phyloP scores from a whole-genome alignment of 1,140 invertebrate genomes.

The Hylaeus anthracinus region DNA sequence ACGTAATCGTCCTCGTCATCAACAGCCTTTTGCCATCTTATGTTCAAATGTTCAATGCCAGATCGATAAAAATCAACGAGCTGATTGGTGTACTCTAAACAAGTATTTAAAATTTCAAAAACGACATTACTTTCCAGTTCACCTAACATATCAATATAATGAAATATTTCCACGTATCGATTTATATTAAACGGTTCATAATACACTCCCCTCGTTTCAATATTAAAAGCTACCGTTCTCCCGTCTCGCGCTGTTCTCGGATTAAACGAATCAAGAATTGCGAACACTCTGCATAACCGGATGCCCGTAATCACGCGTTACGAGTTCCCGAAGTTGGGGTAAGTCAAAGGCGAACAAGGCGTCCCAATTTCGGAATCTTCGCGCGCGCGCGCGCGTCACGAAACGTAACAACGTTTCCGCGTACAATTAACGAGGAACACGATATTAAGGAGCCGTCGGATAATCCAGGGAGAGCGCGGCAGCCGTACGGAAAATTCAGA shows the following conservation, averaged over 20 bases:
- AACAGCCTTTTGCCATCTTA: too few species aligned
- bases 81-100: too few species aligned
- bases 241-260: background rate
- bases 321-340: background rate
- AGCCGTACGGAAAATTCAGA: background rate
- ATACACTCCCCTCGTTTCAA: too few species aligned
- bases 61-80: too few species aligned
- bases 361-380: background rate
- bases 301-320: background rate
- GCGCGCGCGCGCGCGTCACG: background rate
- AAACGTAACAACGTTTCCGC: background rate
- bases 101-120: too few species aligned
- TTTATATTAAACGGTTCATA: too few species aligned
- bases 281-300: background rate
- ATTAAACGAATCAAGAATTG: background rate
- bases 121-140: too few species aligned
- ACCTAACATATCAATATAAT: too few species aligned
- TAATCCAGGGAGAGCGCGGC: background rate
- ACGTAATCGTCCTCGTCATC: too few species aligned
- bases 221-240: too few species aligned
- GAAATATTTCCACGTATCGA: too few species aligned
- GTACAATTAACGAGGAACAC: background rate
- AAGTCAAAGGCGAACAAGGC: background rate
- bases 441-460: slow-evolving; percentile 5
- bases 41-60: too few species aligned